Percentiles rank a stretch among this genome's conserved stretches.
Evolutionary conservation across 2,888 invertebrate species (phyloP).

Genomic region (Coleophora deauratella): DNA sequence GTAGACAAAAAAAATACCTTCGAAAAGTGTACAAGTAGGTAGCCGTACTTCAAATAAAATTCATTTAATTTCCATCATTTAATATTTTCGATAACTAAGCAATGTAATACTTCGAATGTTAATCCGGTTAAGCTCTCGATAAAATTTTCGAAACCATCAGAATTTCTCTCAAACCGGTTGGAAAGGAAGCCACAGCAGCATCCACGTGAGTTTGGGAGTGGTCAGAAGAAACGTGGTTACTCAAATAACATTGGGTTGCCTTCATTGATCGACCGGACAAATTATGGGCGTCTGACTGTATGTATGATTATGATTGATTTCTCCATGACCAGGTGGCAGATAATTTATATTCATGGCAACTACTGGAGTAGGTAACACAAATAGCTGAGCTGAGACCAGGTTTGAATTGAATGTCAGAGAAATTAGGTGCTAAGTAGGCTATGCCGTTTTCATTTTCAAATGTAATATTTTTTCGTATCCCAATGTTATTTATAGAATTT

Average conservation of each 20-base stretch:
- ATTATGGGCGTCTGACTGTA: neutral
- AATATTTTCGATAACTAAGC: too few species aligned
- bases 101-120: too few species aligned
- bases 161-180: constrained; percentile 14
- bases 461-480: too few species aligned
- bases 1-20: too few species aligned
- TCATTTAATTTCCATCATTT: too few species aligned
- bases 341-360: constrained; percentile 3
- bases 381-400: constrained; percentile 3
- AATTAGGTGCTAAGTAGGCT: too few species aligned
- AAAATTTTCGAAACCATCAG: constrained; percentile 3
- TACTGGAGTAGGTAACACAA: constrained; percentile 14
- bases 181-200: constrained; percentile 9
- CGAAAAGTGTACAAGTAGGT: too few species aligned
- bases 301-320: constrained; percentile 15
- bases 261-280: constrained; percentile 9
- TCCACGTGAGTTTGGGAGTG: neutral
- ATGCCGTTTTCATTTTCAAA: too few species aligned
- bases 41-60: too few species aligned
- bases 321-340: constrained; percentile 3
- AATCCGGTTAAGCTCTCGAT: neutral
- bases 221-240: too few species aligned
- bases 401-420: too few species aligned
- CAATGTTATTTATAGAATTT: too few species aligned
- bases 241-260: neutral